Base-by-base conservation (phyloP, 2,797 vertebrate genomes). In the Clarias pachynema region DNA sequence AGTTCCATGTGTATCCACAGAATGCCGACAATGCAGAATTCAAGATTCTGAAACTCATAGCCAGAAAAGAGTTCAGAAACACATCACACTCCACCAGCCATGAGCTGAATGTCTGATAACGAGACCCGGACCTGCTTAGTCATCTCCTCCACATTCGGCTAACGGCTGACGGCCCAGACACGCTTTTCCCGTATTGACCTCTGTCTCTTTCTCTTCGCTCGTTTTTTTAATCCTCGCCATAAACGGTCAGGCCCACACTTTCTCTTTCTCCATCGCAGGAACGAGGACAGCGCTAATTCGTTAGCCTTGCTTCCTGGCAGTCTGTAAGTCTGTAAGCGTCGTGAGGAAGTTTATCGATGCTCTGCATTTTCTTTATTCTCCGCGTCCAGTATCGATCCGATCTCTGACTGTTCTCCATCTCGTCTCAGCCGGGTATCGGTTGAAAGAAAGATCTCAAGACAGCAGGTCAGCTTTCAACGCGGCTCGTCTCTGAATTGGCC, bases 291-390 rank as follows among this genome's bases (percentile, higher is more conserved):
- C 29, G 59, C 77, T 78, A 68, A 83, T 85, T 87, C 80, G 85
- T 87, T 83, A 85, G 81, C 60, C 57, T 60, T 80, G 59, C 68
- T 83, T 79, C 75, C 83, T 82, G 77, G 83, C n/a, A 68, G 60
- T 82, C 82, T 86, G 57, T 63, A 86, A 56, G 70, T 84, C 74
- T 66, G 68, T 57, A 49, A 49, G 44, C 44, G 68, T 79, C 74
- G 15, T 59, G n/a, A 85, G 66, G 79, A 74, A 44, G 70, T 74
- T 82, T 75, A 85, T 88, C 74, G 26, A 84, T 49, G 82, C 63
- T 59, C 34, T 37, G 75, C 77, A 56, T 85, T 82, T 72, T 68
- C n/a, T 63, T 72, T 63, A 68, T 60, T 74, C 44, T 80, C 40
- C 14, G 16, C 7, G 3, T 82, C 62, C 72, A 31, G 9, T 62